Conservation (phyloP, 2,888 invertebrate genomes). For the Drosophila siamana region DNA sequence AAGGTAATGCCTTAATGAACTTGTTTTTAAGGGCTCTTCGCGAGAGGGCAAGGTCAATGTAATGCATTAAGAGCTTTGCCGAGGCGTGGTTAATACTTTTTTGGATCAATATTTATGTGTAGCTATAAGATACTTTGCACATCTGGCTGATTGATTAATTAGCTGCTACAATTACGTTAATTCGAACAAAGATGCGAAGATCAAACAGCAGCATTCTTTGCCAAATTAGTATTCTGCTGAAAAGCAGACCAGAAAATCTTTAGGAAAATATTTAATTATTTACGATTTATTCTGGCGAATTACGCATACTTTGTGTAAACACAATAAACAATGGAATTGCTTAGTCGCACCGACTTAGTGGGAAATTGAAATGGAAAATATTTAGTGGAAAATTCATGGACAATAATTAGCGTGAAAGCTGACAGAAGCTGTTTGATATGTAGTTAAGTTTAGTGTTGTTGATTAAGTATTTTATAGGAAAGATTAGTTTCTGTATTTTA, state of each 20-base stretch:
- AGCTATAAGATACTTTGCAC: constrained; percentile 42
- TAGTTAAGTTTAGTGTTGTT: neutral
- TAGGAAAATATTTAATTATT: constrained; percentile 18
- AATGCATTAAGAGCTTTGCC: constrained; percentile 36
- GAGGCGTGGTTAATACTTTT: neutral
- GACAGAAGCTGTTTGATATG: constrained; percentile 11
- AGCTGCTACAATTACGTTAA: constrained; percentile 34
- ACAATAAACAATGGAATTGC: constrained; percentile 21
- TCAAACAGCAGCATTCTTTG: constrained; percentile 22
- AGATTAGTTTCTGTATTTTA: neutral
- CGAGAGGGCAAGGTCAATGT: constrained; percentile 52
- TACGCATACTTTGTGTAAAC: constrained; percentile 2
- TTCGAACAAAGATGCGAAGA: neutral
- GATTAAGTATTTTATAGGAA: neutral
- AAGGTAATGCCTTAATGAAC: constrained; percentile 51
- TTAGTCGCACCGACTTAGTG: neutral
- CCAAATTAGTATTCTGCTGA: constrained; percentile 1
- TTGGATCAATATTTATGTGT: constrained; percentile 13
- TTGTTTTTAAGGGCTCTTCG: constrained; percentile 42
- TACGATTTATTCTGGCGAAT: constrained; percentile 13
- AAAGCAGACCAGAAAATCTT: neutral
- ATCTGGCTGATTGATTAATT: constrained; percentile 52
- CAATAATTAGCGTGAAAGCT: neutral
- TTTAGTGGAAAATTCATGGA: constrained; percentile 1
- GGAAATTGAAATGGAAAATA: neutral